These are phyloP conservation scores for Dromaius novaehollandiae DNA, from an alignment of 2,113 vertebrate genomes.

Conservation along the genomic window DNA sequence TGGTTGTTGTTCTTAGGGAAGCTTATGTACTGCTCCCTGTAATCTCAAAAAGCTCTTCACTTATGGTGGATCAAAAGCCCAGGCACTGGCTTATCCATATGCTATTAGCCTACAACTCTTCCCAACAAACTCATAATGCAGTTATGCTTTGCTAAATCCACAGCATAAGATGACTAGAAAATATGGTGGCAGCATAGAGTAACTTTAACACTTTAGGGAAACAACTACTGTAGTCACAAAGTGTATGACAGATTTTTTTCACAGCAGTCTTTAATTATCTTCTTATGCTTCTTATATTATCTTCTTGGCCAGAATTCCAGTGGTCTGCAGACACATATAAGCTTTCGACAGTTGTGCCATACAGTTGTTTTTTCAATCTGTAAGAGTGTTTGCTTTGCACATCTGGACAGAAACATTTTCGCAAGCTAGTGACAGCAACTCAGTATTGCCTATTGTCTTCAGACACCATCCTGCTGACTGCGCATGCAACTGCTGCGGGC, in stretches of 20 bases:
- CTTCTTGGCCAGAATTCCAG: neutral
- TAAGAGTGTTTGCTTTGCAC: neutral
- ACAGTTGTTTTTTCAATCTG: neutral
- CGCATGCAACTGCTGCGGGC: neutral
- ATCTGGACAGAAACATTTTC: neutral
- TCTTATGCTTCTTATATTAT: neutral
- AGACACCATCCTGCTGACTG: neutral
- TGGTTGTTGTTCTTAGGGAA: neutral
- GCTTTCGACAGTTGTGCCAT: neutral
- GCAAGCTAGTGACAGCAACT: neutral
- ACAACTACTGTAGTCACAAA: neutral
- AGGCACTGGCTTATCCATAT: neutral
- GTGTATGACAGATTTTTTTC: neutral
- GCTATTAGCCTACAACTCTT: neutral
- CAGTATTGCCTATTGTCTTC: neutral
- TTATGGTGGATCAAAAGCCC: rapidly evolving
- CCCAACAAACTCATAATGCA: rapidly evolving
- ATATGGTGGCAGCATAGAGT: neutral
- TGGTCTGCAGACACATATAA: neutral
- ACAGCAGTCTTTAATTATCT: neutral
- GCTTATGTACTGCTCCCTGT: neutral
- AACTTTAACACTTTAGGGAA: neutral
- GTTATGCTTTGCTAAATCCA: neutral
- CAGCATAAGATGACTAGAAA: neutral
- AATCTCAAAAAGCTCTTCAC: neutral